phyloP scores from a whole-genome alignment of 1,140 invertebrate species.

The Brachionus rotundiformis region DNA sequence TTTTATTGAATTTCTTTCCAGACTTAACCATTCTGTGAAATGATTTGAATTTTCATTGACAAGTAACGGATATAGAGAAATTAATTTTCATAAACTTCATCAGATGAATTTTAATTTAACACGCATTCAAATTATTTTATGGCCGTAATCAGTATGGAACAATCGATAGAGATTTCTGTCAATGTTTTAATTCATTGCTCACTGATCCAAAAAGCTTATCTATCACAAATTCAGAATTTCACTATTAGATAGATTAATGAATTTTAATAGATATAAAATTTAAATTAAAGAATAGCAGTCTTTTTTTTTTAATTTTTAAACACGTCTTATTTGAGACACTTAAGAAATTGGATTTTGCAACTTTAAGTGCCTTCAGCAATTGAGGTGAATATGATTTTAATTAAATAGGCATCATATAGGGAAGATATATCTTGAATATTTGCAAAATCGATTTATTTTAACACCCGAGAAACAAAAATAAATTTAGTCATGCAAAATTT shows the following conservation, averaged over 20 bases:
- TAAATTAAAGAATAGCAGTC: background rate
- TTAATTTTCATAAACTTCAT: slow-evolving; percentile 17
- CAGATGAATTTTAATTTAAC: slow-evolving; percentile 20
- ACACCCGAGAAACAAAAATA: background rate
- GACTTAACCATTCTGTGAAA: background rate
- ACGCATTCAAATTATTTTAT: slow-evolving; percentile 3
- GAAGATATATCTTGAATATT: background rate
- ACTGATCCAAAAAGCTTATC: background rate
- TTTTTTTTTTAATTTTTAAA: background rate
- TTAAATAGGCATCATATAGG: background rate
- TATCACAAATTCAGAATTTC: no score
- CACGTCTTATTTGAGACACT: background rate
- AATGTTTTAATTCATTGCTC: background rate
- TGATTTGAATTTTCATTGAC: slow-evolving; percentile 9
- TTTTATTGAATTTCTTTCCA: background rate
- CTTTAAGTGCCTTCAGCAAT: background rate
- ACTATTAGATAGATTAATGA: background rate
- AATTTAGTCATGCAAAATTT: background rate
- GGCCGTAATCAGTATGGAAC: background rate
- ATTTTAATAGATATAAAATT: no score
- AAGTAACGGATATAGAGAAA: background rate
- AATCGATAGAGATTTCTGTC: background rate
- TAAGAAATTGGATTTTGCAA: background rate
- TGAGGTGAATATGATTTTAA: background rate
- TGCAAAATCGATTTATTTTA: background rate